Base-by-base conservation (phyloP, 2,797 vertebrate species). In the Myotis planiceps region DNA sequence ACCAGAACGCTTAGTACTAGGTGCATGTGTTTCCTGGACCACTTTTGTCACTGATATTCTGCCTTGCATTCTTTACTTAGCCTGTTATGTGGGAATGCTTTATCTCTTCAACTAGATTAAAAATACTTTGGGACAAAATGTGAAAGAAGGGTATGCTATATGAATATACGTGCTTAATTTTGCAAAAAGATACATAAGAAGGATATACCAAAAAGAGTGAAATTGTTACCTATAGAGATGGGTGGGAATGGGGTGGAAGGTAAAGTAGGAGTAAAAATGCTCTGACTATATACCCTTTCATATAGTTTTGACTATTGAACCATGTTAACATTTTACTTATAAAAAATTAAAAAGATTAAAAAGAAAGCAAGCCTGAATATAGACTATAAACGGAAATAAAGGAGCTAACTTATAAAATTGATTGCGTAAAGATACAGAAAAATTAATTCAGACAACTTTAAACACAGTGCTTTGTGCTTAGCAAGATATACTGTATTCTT, bases 301-400 rank as follows among this genome's bases (percentile, higher is more conserved):
- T 55, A 9, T 51, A 39, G 42, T 58, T 86, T 88, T 92, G 47
- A 74, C 45, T 81, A 71, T 37, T 82, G 68, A 81, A 63, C 25
- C 55, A 71, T 69, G 37, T 47, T 82, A 53, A 53, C 74, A 19
- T 83, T 88, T 90, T 88, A 58, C 25, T 92, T 84, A 53, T 55
- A 42, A 88, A 88, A 63, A 75, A 32, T 88, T 2, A 27, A 90
- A 90, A 85, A 69, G 10, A n/a, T 29, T 9, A 18, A 58, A 53
- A 84, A 51, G 47, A 34, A 88, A 80, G 6, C 58, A 81, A 81
- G n/a, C 63, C 53, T 81, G 42, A 66, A 90, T 66, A 21, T 78
- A 66, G 82, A 88, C 21, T 71, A 66, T 66, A 21, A 95, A 63
- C 49, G 78, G 66, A 92, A 91, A 79, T 39, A 88, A 90, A 87